phyloP scores from a whole-genome alignment of 2,113 vertebrate species.

The Mastomys natalensis region DNA sequence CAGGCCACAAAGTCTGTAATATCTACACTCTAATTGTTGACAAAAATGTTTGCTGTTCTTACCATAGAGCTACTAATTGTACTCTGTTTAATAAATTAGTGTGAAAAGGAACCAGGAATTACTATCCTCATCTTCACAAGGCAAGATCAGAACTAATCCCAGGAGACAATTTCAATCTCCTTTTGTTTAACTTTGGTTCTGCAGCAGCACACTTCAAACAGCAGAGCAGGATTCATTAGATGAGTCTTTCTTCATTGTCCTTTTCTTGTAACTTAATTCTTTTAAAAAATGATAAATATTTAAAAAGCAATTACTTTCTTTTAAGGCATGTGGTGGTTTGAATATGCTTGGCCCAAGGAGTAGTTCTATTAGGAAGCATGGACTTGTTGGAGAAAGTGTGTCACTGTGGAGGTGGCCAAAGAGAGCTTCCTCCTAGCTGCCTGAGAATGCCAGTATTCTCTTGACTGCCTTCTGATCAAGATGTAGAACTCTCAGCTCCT shows the following conservation, averaged over 20 bases:
- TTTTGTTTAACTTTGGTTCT: not conserved
- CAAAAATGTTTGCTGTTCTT: not conserved
- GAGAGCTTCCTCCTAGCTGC: no score
- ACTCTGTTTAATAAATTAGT: not conserved
- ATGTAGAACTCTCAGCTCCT: no score
- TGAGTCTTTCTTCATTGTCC: not conserved
- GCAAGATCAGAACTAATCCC: not conserved
- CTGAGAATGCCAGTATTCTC: no score
- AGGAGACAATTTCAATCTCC: not conserved
- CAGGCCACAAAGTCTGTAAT: not conserved
- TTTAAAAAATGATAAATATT: not conserved
- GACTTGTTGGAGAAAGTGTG: no score
- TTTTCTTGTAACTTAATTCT: not conserved
- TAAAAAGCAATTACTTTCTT: slow-evolving; percentile 6
- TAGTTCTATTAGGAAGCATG: no score
- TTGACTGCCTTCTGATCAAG: no score
- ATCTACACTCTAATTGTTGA: not conserved
- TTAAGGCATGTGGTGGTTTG: not conserved
- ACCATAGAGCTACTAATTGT: not conserved
- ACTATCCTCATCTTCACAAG: not conserved
- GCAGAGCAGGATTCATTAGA: not conserved
- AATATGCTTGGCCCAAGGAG: no score
- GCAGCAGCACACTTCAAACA: not conserved
- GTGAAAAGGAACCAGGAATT: not conserved
- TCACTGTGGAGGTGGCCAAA: no score